Evolutionary conservation across 53 echinoderm and acorn worm genomes (phyloP).

Genomic region (Holothuria leucospilota): DNA sequence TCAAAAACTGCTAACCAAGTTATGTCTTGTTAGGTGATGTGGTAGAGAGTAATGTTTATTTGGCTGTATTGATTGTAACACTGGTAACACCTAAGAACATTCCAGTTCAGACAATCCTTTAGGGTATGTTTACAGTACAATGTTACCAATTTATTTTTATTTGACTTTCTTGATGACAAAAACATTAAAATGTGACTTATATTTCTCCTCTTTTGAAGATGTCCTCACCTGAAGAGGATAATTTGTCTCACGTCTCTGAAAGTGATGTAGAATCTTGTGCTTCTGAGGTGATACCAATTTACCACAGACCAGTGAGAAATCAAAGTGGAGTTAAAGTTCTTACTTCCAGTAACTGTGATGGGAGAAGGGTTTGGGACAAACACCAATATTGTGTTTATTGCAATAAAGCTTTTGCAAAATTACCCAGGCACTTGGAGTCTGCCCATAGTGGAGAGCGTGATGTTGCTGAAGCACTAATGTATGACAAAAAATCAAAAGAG

Average conservation of each 20-base stretch:
- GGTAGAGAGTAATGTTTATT: too few relatives aligned
- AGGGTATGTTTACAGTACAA: too few relatives aligned
- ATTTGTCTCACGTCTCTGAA: neutral
- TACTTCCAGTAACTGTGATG: neutral
- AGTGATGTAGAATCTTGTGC: constrained; percentile 14
- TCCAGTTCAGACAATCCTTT: too few relatives aligned
- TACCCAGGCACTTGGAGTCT: constrained; percentile 60
- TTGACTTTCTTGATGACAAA: too few relatives aligned
- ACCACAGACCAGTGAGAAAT: neutral
- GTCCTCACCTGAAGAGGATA: neutral
- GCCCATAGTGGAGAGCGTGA: constrained; percentile 50
- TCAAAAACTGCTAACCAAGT: too few relatives aligned
- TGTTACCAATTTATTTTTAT: too few relatives aligned
- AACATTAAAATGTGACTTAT: too few relatives aligned
- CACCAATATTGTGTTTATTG: constrained; percentile 61
- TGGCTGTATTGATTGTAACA: too few relatives aligned
- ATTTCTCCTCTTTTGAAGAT: too few relatives aligned
- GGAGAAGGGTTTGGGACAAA: constrained; percentile 59
- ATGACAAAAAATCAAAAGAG: constrained; percentile 41
- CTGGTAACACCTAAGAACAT: too few relatives aligned
- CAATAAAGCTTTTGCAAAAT: constrained; percentile 30
- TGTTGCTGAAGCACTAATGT: constrained; percentile 51
- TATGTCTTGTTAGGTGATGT: too few relatives aligned
- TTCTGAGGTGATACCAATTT: neutral
- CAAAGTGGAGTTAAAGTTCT: constrained; percentile 16